phyloP scores from a whole-genome alignment of 2,888 invertebrate genomes.

The Mactromeris polynyma region DNA sequence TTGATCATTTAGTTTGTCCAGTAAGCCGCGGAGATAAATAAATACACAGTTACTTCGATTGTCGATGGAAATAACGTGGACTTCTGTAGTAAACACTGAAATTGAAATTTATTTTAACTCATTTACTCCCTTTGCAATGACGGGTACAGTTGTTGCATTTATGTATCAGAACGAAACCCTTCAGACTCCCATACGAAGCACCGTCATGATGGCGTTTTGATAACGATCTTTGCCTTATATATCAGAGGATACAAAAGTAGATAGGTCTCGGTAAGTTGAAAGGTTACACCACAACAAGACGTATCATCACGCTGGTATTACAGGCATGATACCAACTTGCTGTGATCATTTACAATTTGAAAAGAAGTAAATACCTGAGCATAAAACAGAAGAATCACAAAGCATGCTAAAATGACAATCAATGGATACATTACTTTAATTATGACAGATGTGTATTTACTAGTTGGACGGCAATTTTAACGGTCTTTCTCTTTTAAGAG shows the following conservation, averaged over 20 bases:
- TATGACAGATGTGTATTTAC: conserved; percentile 41
- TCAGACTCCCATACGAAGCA: neutral
- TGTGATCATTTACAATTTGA: neutral
- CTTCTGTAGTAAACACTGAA: conserved; percentile 4
- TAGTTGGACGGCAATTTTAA: conserved; percentile 31
- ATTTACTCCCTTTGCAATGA: neutral
- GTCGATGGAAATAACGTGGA: conserved; percentile 29
- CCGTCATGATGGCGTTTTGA: neutral
- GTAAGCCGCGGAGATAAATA: neutral
- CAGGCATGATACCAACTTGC: conserved; percentile 20
- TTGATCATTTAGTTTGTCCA: conserved; percentile 28
- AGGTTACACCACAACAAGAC: conserved; percentile 42
- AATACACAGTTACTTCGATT: conserved; percentile 30
- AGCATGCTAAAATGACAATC: conserved; percentile 34
- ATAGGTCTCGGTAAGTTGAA: conserved; percentile 35
- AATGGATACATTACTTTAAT: conserved; percentile 28
- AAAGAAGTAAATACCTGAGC: neutral
- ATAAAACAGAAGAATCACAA: neutral
- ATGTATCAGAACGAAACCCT: neutral
- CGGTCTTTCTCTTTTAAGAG: neutral
- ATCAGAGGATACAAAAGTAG: neutral
- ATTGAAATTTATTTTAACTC: conserved; percentile 29
- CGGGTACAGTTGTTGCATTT: neutral
- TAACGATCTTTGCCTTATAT: neutral
- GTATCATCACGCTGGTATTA: neutral